Base-by-base conservation (phyloP, 2,797 vertebrate genomes). In the Malurus splendens region DNA sequence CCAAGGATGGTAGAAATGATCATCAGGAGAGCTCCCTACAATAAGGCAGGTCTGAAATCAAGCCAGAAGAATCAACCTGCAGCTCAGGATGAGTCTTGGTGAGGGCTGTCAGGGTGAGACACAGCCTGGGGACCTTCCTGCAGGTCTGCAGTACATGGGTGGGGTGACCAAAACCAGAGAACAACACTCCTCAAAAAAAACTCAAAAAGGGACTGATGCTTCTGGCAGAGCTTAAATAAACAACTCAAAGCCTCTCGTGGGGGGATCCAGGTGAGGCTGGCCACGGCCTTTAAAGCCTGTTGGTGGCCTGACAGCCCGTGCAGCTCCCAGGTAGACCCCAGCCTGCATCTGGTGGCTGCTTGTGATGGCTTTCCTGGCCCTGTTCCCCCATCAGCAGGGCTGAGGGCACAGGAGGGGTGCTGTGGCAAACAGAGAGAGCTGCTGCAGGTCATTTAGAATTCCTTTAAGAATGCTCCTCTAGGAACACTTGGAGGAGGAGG, bases 181-280 rank as follows among this genome's bases (percentile, higher is more conserved):
- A 6, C 32, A 79, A 8, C 12, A 16, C 12, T 14, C 9, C 33
- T 38, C 50, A 27, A 0, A 1, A 4, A 5, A 5, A 41, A 1
- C 33, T 52, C 3, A 25, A 3, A 0, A 1, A 39, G 2, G 7
- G 12, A 27, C 3, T 14, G 9, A 18, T 2, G 9, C 3, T 8
- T 64, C 41, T 28, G 60, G n/a, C 24, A 68, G 60, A 57, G 48
- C 38, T 74, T 22, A 55, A 66, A 74, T 5, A 2, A 38, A 45
- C 23, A 6, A n/a, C 20, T 12, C 22, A 51, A 30, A 12, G 18
- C 9, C 25, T 17, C 44, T 22, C 62, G 2, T 9, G 25, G 33
- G 41, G 70, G 27, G 25, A 3, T 17, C 10, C 55, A 61, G 50
- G 15, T 48, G 90, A 9, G 7, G 16, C 47, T 81, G 66, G 2